Evolutionary conservation across 1,140 invertebrate genomes (phyloP), one percentile per base, ranked within the genome.

Genomic region (Coptotermes formosanus): DNA sequence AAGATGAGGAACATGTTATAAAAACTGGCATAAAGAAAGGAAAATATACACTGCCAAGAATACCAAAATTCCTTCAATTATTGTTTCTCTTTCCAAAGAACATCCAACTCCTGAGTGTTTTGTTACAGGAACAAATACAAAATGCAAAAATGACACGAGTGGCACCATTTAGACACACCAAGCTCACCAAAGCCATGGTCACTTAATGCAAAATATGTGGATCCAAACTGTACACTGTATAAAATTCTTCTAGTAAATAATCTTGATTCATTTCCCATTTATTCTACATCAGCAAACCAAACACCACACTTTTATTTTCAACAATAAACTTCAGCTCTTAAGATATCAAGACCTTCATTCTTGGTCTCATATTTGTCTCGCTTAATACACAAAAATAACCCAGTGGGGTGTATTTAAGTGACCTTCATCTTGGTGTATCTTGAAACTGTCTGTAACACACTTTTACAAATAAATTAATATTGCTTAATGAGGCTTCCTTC

Each of bases 381-480:
- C 3, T 75, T 75, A n/a, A 75, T 2, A 30, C 3, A n/a, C 25
- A 25, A 30, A 30, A 30, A 75, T n/a, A 25, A 75, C 14, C 25
- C 25, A n/a, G 11, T n/a, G 64, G 0, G 4, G 64, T 75, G 14
- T 75, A 55, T 75, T 30, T 30, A 75, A 30, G n/a, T 30, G 25
- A 75, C 64, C 64, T 75, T 75, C 25, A 75, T 25, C 64, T 75
- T 75, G 59, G 64, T 75, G 64, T n/a, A 75, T 25, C 64, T 30
- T 75, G 64, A 30, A 75, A 75, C 64, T 30, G 64, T 75, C 30
- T 30, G 19, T 75, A 75, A 75, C 25, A 75, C n/a, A 75, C 64
- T n/a, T 75, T n/a, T 75, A 75, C 64, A 75, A 75, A 75, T 75
- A 75, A 75, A 75, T 75, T 75, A 75, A 11, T 75, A 75, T 75